Evolutionary conservation across 2,888 invertebrate species (phyloP).

Genomic region (Meteorus cinctellus): DNA sequence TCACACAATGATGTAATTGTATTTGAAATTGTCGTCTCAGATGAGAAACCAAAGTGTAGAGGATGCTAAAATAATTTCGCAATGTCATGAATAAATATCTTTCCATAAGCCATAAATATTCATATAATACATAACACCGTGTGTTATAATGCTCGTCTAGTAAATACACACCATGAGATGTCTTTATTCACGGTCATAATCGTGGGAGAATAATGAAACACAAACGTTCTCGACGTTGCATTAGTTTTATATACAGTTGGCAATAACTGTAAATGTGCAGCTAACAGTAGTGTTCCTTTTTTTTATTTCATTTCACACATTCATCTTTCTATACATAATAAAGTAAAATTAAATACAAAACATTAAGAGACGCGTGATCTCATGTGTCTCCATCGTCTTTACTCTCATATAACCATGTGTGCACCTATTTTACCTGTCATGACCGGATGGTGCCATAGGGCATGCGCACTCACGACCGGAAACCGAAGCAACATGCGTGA

Average conservation of each 20-base stretch:
- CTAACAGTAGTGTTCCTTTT: slow-evolving; percentile 39
- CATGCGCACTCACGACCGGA: slow-evolving; percentile 52
- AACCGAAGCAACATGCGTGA: slow-evolving; percentile 58
- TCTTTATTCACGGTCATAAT: slow-evolving; percentile 46
- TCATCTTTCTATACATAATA: not conserved
- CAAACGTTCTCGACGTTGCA: slow-evolving; percentile 15
- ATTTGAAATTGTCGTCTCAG: not conserved
- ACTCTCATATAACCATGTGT: not conserved
- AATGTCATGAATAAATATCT: not conserved
- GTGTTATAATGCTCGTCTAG: not conserved
- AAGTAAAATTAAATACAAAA: not conserved
- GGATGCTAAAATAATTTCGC: not conserved
- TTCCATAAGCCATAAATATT: slow-evolving; percentile 14
- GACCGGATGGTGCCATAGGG: slow-evolving; percentile 37
- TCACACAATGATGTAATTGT: slow-evolving; percentile 13
- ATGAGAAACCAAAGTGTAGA: not conserved
- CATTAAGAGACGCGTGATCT: not conserved
- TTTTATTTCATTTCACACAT: not conserved
- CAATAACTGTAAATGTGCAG: slow-evolving; percentile 41
- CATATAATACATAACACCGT: slow-evolving; percentile 1
- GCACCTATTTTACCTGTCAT: slow-evolving; percentile 19
- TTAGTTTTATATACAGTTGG: slow-evolving; percentile 24
- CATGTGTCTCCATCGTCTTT: not conserved
- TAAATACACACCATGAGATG: slow-evolving; percentile 9
- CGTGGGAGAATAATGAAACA: slow-evolving; percentile 36